A percentile compares a stretch with the other conserved stretches of the same genome.
phyloP scores from a whole-genome alignment of 2,113 vertebrate species.

The Mungos mungo region DNA sequence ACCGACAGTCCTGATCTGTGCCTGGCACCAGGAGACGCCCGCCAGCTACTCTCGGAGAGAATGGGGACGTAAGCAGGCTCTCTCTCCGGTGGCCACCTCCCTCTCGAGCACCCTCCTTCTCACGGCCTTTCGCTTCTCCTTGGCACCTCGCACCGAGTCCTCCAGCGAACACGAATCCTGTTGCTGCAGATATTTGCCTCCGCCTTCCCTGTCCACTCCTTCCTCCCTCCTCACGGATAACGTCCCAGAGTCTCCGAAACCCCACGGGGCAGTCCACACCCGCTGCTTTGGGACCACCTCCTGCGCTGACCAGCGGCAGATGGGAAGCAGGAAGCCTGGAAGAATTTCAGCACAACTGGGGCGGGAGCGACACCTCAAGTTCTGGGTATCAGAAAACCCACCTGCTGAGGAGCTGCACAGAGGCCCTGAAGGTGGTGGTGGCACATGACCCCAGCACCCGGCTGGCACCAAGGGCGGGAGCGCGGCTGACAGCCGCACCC shows the following conservation, averaged over 20 bases:
- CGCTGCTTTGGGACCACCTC: accelerated
- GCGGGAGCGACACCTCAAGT: too few species aligned
- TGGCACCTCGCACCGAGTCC: background rate
- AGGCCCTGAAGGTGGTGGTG: background rate
- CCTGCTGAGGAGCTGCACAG: background rate
- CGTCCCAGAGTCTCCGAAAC: background rate
- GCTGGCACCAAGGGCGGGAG: background rate
- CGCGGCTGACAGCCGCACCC: accelerated
- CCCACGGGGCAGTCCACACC: background rate
- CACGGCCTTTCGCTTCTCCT: background rate
- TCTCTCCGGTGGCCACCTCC: background rate
- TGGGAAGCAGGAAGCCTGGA: accelerated
- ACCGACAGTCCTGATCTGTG: accelerated
- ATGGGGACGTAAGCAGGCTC: accelerated
- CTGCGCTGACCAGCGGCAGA: background rate
- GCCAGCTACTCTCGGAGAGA: accelerated
- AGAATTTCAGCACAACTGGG: background rate
- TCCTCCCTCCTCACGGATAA: too few species aligned
- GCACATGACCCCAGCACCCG: accelerated
- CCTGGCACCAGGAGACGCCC: too few species aligned
- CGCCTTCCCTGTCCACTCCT: too few species aligned
- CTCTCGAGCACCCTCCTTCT: background rate
- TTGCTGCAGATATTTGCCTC: background rate
- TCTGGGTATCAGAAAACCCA: background rate
- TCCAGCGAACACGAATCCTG: background rate